Evolutionary conservation across 2,797 vertebrate species (phyloP), one percentile per base, ranked within the genome.

Genomic region (Chloroceryle amazona): DNA sequence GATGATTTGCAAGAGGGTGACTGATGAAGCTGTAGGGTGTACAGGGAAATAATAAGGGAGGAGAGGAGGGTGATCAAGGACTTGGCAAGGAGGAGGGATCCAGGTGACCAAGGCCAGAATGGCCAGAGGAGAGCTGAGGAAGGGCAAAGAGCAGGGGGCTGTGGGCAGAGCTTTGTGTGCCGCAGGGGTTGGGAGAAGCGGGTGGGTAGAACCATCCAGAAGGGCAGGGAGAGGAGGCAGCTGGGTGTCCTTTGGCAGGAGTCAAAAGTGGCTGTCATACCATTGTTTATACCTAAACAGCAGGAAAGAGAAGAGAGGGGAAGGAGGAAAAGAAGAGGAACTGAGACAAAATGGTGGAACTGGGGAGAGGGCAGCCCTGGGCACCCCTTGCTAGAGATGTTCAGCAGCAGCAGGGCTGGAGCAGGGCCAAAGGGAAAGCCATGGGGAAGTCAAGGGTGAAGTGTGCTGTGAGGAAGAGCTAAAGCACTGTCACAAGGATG

Each of bases 211-310:
- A 74, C 28, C 1, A 14, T 37, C 28, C 8, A 5, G n/a, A 60
- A 35, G 31, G 47, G 18, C 57, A 81, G 33, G n/a, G 33, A 75
- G 22, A 73, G 44, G 65, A 52, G 68, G 65, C 46, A 68, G 37
- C 60, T 46, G 31, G 15, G 35, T 60, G 31, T 14, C 39, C 44
- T 57, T 68, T 58, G 28, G 23, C 28, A 44, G 74, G 74, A 89
- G 49, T 22, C 3, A 8, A 41, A 91, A 47, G 35, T 0, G 0
- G 47, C 54, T 67, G 11, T 70, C 0, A 0, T 25, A 31, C 8
- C 35, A 26, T 33, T 1, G 0, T 67, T 63, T 61, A 25, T 46
- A 42, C 46, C 19, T 55, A 55, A 81, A 49, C 10, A 65, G 31
- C 5, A 66, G 62, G 51, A 70, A 68, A 61, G 35, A 71, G 31